Conservation (phyloP, 2,113 vertebrate genomes). For the Proteles cristata region DNA sequence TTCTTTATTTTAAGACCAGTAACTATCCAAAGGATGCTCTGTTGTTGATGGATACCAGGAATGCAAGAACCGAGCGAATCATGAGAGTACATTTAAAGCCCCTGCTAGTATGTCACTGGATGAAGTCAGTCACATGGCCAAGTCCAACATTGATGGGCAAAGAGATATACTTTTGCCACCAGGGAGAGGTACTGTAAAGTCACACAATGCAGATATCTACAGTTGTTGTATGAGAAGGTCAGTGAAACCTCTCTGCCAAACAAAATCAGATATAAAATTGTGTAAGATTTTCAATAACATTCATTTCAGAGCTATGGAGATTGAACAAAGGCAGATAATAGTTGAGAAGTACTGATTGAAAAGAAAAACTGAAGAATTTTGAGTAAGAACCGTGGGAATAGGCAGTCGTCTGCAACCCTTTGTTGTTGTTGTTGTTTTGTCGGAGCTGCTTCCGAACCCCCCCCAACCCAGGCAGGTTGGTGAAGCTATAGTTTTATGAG, state of each 20-base stretch:
- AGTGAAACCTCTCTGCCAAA: neutral
- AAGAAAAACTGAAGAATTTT: neutral
- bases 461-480: neutral
- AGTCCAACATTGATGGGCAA: neutral
- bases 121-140: neutral
- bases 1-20: conserved; percentile 30
- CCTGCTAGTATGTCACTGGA: neutral
- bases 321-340: neutral
- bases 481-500: neutral
- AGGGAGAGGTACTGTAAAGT: neutral
- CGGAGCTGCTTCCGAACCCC: neutral
- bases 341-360: conserved; percentile 5
- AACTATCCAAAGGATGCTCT: neutral
- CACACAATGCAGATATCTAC: neutral
- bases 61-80: neutral
- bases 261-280: neutral
- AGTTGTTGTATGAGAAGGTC: neutral
- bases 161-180: neutral
- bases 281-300: neutral
- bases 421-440: neutral
- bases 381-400: neutral
- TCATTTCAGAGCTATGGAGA: neutral
- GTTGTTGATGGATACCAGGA: neutral
- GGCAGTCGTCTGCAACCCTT: neutral
- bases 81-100: neutral